A percentile compares a stretch with the other conserved stretches of the same genome.
Conservation (phyloP, 2,797 vertebrate species). For the Phataginus tricuspis region DNA sequence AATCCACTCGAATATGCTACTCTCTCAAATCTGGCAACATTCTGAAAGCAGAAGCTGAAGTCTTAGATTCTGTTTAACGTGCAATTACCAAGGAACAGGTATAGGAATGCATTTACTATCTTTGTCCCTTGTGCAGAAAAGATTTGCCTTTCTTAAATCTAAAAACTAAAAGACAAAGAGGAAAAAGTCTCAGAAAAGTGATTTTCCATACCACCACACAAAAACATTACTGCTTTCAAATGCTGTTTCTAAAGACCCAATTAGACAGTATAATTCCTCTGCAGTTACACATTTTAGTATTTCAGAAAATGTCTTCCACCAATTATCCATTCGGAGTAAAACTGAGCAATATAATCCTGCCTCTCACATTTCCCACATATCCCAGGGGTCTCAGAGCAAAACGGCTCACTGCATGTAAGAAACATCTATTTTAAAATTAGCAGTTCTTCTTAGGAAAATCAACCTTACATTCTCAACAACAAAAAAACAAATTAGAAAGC, state of each 20-base stretch:
- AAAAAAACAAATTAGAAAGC: constrained; percentile 54
- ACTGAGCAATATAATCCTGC: not conserved
- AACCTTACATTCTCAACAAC: constrained; percentile 48
- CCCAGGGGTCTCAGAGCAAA: constrained; percentile 31
- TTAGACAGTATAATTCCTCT: constrained; percentile 55
- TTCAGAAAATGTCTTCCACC: constrained; percentile 72
- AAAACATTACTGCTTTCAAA: constrained; percentile 55
- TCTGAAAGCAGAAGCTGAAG: constrained; percentile 32
- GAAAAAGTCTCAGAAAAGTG: constrained; percentile 27
- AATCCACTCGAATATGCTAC: constrained; percentile 1
- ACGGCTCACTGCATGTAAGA: constrained; percentile 30
- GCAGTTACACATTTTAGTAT: constrained; percentile 9
- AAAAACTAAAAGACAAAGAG: constrained; percentile 13
- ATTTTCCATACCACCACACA: constrained; percentile 42
- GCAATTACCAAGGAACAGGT: constrained; percentile 32
- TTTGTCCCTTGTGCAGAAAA: constrained; percentile 32
- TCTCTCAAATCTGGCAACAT: constrained; percentile 21
- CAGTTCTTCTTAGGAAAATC: constrained; percentile 41
- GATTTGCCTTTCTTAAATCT: not conserved
- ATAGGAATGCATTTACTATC: not conserved
- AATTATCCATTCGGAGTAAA: constrained; percentile 41
- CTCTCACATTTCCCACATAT: constrained; percentile 12
- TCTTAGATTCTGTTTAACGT: not conserved
- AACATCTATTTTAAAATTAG: constrained; percentile 54
- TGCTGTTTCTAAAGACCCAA: constrained; percentile 27